phyloP scores from a whole-genome alignment of 2,888 invertebrate genomes.

The Carterocephalus palaemon region DNA sequence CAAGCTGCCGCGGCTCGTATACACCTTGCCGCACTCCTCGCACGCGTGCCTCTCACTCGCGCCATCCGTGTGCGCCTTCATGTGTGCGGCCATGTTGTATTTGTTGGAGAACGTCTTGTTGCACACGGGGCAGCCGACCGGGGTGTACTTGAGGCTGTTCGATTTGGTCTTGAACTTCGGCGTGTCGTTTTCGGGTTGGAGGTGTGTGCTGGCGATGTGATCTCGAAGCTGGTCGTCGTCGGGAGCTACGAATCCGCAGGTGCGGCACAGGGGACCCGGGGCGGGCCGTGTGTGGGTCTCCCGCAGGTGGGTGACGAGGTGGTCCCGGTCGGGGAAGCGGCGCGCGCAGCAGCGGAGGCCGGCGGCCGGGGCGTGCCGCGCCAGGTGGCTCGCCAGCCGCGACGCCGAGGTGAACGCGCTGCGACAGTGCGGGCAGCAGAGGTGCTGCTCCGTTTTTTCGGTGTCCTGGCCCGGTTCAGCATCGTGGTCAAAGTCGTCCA shows the following conservation, averaged over 20 bases:
- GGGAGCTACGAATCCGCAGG: conserved; percentile 42
- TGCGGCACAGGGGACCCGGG: conserved; percentile 38
- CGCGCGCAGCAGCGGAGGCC: conserved; percentile 48
- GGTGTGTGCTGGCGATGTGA: conserved; percentile 41
- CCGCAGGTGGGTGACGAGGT: conserved; percentile 50
- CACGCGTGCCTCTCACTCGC: conserved; percentile 43
- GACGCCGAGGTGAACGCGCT: conserved; percentile 50
- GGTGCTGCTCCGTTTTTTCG: conserved; percentile 31
- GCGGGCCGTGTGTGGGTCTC: conserved; percentile 38
- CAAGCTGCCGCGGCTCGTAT: conserved; percentile 64
- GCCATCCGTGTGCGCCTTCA: conserved; percentile 54
- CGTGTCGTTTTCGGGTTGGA: no score
- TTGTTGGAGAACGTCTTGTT: conserved; percentile 69
- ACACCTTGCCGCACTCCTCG: conserved; percentile 63
- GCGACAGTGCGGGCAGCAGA: conserved; percentile 53
- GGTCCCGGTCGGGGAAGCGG: conserved; percentile 38
- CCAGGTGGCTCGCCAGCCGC: conserved; percentile 53
- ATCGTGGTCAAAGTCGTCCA: conserved; percentile 39
- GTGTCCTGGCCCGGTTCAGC: conserved; percentile 26
- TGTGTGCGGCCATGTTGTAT: conserved; percentile 68
- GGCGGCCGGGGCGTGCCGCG: conserved; percentile 43
- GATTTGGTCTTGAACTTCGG: conserved; percentile 26
- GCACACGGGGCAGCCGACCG: conserved; percentile 69
- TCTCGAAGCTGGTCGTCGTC: conserved; percentile 31
- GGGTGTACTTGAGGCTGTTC: conserved; percentile 43